These are phyloP conservation scores for Frankliniella fusca DNA, from an alignment of 2,888 invertebrate species.

Conservation along the genomic window DNA sequence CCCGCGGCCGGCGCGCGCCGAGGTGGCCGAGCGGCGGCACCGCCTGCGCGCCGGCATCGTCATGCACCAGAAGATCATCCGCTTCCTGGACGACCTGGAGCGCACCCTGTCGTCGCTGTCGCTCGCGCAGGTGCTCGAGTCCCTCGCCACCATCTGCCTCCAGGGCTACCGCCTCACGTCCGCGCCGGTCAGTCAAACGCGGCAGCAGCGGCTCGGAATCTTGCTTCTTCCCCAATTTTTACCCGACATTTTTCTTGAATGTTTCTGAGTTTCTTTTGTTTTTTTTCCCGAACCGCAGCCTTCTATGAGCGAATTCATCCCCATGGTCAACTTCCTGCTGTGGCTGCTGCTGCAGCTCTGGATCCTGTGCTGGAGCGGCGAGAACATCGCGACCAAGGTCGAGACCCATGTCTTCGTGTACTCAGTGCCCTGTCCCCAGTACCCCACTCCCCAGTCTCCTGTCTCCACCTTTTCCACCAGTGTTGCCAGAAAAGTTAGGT, in stretches of 20 bases:
- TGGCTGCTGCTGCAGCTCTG: slow-evolving; percentile 1
- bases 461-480: too few relatives aligned
- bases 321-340: not conserved
- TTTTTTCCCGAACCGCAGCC: not conserved
- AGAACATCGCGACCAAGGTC: not conserved
- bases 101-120: not conserved
- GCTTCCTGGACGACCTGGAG: slow-evolving; percentile 5
- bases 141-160: not conserved
- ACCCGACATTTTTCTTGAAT: too few relatives aligned
- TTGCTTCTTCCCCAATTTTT: too few relatives aligned
- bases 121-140: not conserved
- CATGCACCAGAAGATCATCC: not conserved
- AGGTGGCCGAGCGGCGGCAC: not conserved
- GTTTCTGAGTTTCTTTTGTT: not conserved
- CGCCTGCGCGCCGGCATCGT: not conserved
- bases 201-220: not conserved
- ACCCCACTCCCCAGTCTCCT: too few relatives aligned
- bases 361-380: slow-evolving; percentile 6
- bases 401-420: too few relatives aligned
- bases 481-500: too few relatives aligned
- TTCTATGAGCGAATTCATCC: not conserved
- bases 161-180: not conserved
- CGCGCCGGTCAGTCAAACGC: not conserved
- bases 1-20: not conserved
- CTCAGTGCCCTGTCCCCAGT: not conserved